phyloP scores from a whole-genome alignment of 2,113 vertebrate species.

The Elephantulus edwardii region DNA sequence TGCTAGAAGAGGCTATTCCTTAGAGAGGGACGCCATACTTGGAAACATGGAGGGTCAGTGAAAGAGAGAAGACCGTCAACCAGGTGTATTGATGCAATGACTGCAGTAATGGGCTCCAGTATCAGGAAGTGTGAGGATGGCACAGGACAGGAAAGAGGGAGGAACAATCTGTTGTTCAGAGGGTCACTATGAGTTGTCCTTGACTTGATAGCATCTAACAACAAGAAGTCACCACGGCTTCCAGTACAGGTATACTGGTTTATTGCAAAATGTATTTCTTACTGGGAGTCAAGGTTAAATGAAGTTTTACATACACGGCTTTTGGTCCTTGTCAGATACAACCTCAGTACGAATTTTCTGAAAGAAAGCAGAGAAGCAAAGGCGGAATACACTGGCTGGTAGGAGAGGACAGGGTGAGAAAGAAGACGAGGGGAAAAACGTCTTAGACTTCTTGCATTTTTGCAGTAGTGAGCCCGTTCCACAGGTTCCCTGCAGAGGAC shows the following conservation, averaged over 20 bases:
- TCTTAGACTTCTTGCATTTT: not conserved
- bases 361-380: not conserved
- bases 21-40: too few relatives aligned
- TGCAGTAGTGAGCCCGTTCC: not conserved
- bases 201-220: too few relatives aligned
- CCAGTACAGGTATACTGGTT: not conserved
- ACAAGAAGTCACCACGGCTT: too few relatives aligned
- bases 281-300: not conserved
- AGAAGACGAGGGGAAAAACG: not conserved
- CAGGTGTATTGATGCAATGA: too few relatives aligned
- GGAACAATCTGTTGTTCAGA: too few relatives aligned
- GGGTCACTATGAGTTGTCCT: too few relatives aligned
- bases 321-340: not conserved
- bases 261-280: not conserved
- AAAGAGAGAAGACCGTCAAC: too few relatives aligned
- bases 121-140: too few relatives aligned
- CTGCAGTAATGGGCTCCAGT: too few relatives aligned
- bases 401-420: not conserved
- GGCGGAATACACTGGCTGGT: not conserved
- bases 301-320: not conserved
- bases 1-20: too few relatives aligned
- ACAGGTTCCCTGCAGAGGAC: not conserved
- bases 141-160: too few relatives aligned
- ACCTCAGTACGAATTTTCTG: not conserved
- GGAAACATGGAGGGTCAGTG: too few relatives aligned